Base-by-base conservation (phyloP, 2,797 vertebrate species). In the Sternotherus odoratus region DNA sequence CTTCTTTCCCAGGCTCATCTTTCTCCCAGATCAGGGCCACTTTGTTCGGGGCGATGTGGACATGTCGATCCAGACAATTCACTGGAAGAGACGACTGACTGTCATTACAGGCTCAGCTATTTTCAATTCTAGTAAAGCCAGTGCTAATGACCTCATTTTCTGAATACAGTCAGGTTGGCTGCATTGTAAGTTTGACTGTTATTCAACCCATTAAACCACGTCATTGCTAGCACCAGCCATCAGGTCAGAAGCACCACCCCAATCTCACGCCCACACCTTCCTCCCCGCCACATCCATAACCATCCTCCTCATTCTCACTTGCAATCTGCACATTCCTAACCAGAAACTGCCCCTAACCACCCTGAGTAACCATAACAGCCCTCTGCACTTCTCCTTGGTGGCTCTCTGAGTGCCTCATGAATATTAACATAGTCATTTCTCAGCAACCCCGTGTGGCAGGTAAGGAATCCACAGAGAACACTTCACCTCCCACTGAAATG, bases 21-120 rank as follows among this genome's bases (percentile, higher is more conserved):
- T 96, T 97, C 95, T 98, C 97, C 97, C 97, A 98, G 66, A 98
- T 97, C 57, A 98, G 93, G 36, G 97, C 97, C 85, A 97, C 96
- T 95, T 96, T 97, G 56, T 97, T 94, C 26, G 97, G 96, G n/a
- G 91, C 92, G 74, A 69, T 91, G 12, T 97, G 97, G 85, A 97
- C 97, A 1, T 97, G 97, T 57, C 96, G 92, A 72, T 98, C 97
- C 92, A 98, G 77, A 82, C 97, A 98, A 82, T 97, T 98, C 89
- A 98, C 97, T 98, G 94, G 54, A 96, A 95, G 81, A 89, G 51
- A 96, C 4, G 4, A 80, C 24, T 79, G 51, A 6, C 46, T 56
- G 83, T 56, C 43, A 79, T 86, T 50, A 83, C 33, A 57, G 6
- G n/a, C 9, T 81, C 43, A 85, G n/a, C 19, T 39, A 54, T 53